Conservation (phyloP, 2,113 vertebrate genomes). For the Alligator mississippiensis region DNA sequence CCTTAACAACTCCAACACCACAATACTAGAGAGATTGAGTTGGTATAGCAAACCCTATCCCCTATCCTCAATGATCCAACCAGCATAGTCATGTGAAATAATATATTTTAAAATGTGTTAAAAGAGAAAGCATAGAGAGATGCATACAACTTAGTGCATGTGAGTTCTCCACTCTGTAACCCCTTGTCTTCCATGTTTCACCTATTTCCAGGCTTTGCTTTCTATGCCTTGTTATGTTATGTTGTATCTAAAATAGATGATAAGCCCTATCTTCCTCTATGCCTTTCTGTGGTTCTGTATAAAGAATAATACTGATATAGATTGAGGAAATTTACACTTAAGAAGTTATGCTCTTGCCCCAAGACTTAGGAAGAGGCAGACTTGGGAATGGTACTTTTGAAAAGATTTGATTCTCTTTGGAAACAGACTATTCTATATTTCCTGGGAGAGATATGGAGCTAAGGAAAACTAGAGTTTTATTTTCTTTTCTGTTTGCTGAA, state of each 20-base stretch:
- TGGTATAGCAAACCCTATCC: no score
- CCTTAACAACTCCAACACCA: no score
- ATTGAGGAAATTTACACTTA: neutral
- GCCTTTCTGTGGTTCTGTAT: neutral
- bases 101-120: neutral
- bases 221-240: neutral
- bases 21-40: no score
- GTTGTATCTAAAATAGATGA: neutral
- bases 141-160: neutral
- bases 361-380: neutral
- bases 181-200: neutral
- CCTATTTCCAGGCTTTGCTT: neutral
- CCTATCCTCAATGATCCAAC: no score
- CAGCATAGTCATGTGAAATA: neutral
- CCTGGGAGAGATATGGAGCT: neutral
- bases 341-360: neutral
- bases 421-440: neutral
- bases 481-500: neutral
- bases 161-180: neutral
- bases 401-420: neutral
- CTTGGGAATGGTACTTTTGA: no score
- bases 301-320: neutral
- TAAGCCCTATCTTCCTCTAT: rapidly evolving
- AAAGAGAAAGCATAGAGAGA: neutral
- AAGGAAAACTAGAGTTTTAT: neutral